These are phyloP conservation scores for Lasiurus cinereus DNA, from an alignment of 2,113 vertebrate genomes.

Conservation along the genomic window DNA sequence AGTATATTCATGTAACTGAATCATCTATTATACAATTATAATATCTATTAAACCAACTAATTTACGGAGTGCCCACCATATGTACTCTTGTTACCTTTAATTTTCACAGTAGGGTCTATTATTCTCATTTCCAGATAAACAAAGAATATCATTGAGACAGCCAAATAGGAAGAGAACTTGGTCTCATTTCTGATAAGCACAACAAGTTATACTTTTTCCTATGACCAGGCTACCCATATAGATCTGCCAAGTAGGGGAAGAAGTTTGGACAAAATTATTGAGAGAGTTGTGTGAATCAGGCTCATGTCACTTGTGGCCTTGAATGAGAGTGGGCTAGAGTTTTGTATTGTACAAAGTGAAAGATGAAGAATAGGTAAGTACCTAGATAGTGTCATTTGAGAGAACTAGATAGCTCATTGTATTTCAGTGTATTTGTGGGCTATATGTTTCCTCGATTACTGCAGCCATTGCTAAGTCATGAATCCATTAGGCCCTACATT, in stretches of 20 bases:
- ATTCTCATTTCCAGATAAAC: neutral
- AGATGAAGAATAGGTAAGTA: neutral
- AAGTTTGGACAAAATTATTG: neutral
- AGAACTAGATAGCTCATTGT: neutral
- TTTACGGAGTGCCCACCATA: neutral
- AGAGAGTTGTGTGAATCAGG: neutral
- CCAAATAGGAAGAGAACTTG: neutral
- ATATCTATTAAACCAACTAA: neutral
- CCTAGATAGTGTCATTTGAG: neutral
- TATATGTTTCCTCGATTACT: neutral
- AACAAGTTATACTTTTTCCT: neutral
- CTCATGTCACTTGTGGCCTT: neutral
- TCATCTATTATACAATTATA: neutral
- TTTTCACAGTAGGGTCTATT: neutral
- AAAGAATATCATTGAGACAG: neutral
- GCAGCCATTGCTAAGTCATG: neutral
- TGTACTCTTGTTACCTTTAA: neutral
- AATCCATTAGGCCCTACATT: neutral
- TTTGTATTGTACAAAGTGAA: neutral
- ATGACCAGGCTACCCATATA: neutral
- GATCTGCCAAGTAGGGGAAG: neutral
- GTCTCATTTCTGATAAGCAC: neutral
- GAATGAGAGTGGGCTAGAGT: neutral
- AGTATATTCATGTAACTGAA: neutral
- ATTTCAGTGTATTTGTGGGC: too few relatives aligned